These are phyloP conservation scores for Scaptomyza montana DNA, from an alignment of 1,140 invertebrate species.

Conservation along the genomic window DNA sequence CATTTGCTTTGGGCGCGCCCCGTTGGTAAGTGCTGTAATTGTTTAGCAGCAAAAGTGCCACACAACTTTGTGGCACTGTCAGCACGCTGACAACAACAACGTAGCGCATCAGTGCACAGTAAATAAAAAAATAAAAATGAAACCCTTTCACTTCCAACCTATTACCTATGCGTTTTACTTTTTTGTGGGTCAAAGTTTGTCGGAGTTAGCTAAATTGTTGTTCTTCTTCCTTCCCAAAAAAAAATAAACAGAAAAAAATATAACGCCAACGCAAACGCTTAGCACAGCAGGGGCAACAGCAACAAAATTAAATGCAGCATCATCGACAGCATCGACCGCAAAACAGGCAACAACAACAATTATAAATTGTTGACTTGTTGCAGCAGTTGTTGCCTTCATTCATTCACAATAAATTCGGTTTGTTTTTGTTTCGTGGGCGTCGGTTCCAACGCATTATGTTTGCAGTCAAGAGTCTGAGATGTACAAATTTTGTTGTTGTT, in stretches of 20 bases:
- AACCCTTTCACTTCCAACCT: slow-evolving; percentile 73
- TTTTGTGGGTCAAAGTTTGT: slow-evolving; percentile 73
- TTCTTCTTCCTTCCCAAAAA: neutral
- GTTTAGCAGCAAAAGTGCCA: slow-evolving; percentile 17
- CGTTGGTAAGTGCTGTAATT: slow-evolving; percentile 34
- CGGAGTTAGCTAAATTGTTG: slow-evolving; percentile 39
- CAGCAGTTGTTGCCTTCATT: slow-evolving; percentile 73
- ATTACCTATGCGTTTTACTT: slow-evolving; percentile 44
- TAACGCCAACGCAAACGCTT: slow-evolving; percentile 51
- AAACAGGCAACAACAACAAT: slow-evolving; percentile 47
- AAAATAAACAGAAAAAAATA: neutral
- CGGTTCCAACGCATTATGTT: slow-evolving; percentile 66
- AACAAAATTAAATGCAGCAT: slow-evolving; percentile 73
- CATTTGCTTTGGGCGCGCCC: slow-evolving; percentile 26
- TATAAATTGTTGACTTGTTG: slow-evolving; percentile 64
- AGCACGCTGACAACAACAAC: slow-evolving; percentile 9
- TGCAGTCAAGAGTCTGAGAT: neutral
- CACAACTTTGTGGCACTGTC: slow-evolving; percentile 19
- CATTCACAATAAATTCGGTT: slow-evolving; percentile 42
- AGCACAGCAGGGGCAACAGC: slow-evolving; percentile 52
- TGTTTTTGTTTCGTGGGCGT: slow-evolving; percentile 52
- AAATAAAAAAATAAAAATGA: slow-evolving; percentile 38
- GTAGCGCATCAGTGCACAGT: neutral
- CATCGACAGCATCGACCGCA: slow-evolving; percentile 56
- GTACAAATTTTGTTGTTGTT: slow-evolving; percentile 23